Percentiles rank a stretch among this genome's conserved stretches.
Evolutionary conservation across 2,888 invertebrate genomes (phyloP).

Genomic region (Argynnis bischoffii): DNA sequence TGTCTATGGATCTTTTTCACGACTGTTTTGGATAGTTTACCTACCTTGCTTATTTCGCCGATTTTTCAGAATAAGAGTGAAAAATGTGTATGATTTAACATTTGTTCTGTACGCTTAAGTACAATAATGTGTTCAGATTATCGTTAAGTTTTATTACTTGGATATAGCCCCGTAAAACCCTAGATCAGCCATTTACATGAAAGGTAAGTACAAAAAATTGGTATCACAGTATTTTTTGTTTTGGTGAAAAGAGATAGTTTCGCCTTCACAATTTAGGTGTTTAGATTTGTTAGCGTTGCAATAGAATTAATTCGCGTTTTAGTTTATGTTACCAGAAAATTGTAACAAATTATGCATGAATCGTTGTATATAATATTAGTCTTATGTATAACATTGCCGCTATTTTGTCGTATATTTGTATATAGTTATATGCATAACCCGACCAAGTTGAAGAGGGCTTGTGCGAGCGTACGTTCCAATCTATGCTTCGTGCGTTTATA

Average conservation of each 20-base stretch:
- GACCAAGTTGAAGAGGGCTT: constrained; percentile 58
- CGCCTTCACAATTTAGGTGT: constrained; percentile 44
- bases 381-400: constrained; percentile 76
- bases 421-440: constrained; percentile 59
- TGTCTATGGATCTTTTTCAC: constrained; percentile 80
- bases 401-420: constrained; percentile 70
- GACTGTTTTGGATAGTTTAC: constrained; percentile 82
- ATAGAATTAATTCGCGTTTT: constrained; percentile 34
- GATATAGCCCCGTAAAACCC: constrained; percentile 56
- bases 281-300: constrained; percentile 31
- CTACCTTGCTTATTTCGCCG: constrained; percentile 78
- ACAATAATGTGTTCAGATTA: constrained; percentile 65
- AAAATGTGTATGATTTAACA: constrained; percentile 66
- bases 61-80: constrained; percentile 69
- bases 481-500: constrained; percentile 43
- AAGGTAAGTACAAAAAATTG: constrained; percentile 81
- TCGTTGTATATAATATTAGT: constrained; percentile 53
- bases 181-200: constrained; percentile 81
- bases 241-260: constrained; percentile 55
- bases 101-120: constrained; percentile 53
- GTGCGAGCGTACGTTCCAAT: constrained; percentile 60
- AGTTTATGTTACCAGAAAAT: constrained; percentile 49
- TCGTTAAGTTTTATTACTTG: constrained; percentile 53
- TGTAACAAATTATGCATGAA: constrained; percentile 54
- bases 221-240: constrained; percentile 69